Evolutionary conservation across 2,797 vertebrate species (phyloP), one percentile per base, ranked within the genome.

Genomic region (Nyctalus aviator): DNA sequence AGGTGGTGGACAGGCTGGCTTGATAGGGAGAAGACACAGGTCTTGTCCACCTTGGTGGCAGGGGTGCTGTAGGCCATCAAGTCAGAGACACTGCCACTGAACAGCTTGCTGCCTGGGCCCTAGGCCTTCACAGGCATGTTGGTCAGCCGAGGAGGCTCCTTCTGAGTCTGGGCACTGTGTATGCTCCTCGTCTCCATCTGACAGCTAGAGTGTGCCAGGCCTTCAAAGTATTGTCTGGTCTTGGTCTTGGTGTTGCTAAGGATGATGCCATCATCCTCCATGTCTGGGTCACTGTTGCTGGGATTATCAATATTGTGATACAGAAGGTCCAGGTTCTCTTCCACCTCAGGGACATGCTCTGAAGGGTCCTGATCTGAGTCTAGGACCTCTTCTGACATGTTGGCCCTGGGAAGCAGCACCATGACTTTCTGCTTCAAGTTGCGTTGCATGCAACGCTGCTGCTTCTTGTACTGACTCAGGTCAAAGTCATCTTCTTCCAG

Each of bases 361-460:
- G 2, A 1, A 64, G 62, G 6, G 30, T 64, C 62, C 62, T 64
- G 27, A 15, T 15, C 30, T 0, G 27, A n/a, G 30, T n/a, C 14
- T 6, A 64, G 30, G 30, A 99, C 99, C 99, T 99, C 99, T 0
- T 99, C 99, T 0, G 99, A 99, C 55, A 99, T 99, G 95, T 99
- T 98, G 98, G 99, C 99, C 30, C 99, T 98, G 97, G 99, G 99
- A 96, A 99, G 98, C 5, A 99, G 98, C 0, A 99, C 99, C 95
- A 99, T 99, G 46, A 99, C 99, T 41, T 99, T 99, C 98, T 99
- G 99, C 97, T 99, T 99, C 97, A 99, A 99, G 98, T 99, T 99
- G 97, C 99, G 99, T 97, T 99, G 99, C 99, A 99, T 99, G 98
- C 98, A 99, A 99, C 94, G 99, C 99, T 68, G 99, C 98, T 35